These are phyloP conservation scores for Andrena bucephala DNA, from an alignment of 2,888 invertebrate genomes.

Conservation along the genomic window DNA sequence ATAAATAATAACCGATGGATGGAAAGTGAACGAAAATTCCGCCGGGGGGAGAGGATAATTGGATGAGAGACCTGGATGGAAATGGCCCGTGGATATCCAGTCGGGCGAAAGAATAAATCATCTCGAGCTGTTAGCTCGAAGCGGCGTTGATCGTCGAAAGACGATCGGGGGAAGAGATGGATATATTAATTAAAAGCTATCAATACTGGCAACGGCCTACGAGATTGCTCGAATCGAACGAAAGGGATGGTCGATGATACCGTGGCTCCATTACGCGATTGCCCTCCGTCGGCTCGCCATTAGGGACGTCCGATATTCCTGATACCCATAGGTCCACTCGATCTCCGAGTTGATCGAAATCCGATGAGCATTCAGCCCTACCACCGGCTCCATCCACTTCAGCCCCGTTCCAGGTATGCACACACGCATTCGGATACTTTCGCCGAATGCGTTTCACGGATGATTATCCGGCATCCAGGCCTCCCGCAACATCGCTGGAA, in stretches of 20 bases:
- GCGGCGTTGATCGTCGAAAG: slow-evolving; percentile 17
- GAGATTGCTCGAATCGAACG: slow-evolving; percentile 46
- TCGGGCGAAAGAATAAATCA: background rate
- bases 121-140: background rate
- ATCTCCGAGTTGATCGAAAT: slow-evolving; percentile 41
- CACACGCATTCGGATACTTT: slow-evolving; percentile 34
- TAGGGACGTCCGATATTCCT: slow-evolving; percentile 17
- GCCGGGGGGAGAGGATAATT: background rate
- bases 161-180: background rate
- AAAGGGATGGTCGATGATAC: slow-evolving; percentile 29
- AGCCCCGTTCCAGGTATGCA: background rate
- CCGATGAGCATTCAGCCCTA: slow-evolving; percentile 36
- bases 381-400: background rate
- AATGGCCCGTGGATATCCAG: background rate
- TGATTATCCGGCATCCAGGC: slow-evolving; percentile 4
- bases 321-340: slow-evolving; percentile 33
- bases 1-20: slow-evolving; percentile 21
- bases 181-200: slow-evolving; percentile 33
- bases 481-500: slow-evolving; percentile 10
- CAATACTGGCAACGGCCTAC: slow-evolving; percentile 2
- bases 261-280: slow-evolving; percentile 41
- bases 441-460: slow-evolving; percentile 18
- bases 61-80: background rate
- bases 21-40: background rate
- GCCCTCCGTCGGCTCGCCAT: slow-evolving; percentile 1